Conservation (phyloP, 1,140 invertebrate genomes). For the Penaeus chinensis region DNA sequence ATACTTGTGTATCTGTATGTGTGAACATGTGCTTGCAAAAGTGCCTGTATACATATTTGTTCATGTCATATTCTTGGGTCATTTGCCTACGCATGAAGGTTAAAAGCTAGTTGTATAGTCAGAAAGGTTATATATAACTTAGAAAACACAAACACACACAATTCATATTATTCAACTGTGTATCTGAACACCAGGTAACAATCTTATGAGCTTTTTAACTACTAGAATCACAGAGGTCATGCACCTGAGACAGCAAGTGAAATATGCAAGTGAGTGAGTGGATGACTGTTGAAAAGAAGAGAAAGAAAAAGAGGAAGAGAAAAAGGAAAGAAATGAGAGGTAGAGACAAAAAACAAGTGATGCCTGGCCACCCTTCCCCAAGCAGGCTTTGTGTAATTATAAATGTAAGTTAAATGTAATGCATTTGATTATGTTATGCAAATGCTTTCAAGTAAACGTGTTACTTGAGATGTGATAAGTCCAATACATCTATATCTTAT, state of each 20-base stretch:
- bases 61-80: background rate
- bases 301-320: slow-evolving; percentile 8
- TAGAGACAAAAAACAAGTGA: background rate
- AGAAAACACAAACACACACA: background rate
- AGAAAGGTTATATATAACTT: background rate
- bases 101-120: background rate
- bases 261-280: background rate
- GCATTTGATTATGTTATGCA: too few relatives aligned
- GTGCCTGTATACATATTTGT: background rate
- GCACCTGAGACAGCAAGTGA: background rate
- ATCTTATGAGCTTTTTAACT: background rate
- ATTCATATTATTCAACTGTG: too few relatives aligned
- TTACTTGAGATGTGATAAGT: too few relatives aligned
- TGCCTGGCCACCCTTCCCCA: too few relatives aligned
- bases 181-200: too few relatives aligned
- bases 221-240: background rate
- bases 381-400: too few relatives aligned
- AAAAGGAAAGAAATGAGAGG: background rate
- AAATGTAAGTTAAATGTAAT: too few relatives aligned
- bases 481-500: too few relatives aligned
- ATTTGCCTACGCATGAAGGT: background rate
- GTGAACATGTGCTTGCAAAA: background rate
- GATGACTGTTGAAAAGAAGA: background rate
- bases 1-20: slow-evolving; percentile 17
- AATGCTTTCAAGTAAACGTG: too few relatives aligned